Evolutionary conservation across 2,113 vertebrate species (phyloP).

Genomic region (Archocentrus centrarchus): DNA sequence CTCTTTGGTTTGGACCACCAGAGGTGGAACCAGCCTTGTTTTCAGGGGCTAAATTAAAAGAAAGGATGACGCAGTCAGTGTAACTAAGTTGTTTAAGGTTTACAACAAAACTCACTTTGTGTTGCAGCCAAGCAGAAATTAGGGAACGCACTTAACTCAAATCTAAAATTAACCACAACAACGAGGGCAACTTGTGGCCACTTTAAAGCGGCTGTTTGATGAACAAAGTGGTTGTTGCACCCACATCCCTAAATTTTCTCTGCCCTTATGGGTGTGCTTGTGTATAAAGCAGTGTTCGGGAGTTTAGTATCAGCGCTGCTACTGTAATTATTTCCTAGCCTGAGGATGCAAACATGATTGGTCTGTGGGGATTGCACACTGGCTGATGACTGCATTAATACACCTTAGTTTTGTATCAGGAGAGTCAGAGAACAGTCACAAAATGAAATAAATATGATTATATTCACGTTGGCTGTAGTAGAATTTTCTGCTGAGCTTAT

Average conservation of each 20-base stretch:
- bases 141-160: constrained; percentile 26
- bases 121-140: constrained; percentile 24
- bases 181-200: constrained; percentile 1
- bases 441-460: neutral
- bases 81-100: neutral
- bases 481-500: neutral
- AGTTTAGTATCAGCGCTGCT: constrained; percentile 23
- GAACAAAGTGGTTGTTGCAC: constrained; percentile 24
- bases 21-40: neutral
- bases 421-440: constrained; percentile 5
- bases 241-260: constrained; percentile 7
- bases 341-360: constrained; percentile 22
- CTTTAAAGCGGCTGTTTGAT: constrained; percentile 19
- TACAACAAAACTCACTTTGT: neutral
- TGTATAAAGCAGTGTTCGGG: constrained; percentile 10
- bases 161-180: constrained; percentile 24
- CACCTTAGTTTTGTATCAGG: constrained; percentile 13
- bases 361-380: constrained; percentile 30
- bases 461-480: neutral
- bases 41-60: neutral
- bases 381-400: constrained; percentile 42
- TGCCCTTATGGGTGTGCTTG: neutral
- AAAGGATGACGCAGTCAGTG: neutral
- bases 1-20: neutral
- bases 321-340: constrained; percentile 52